Evolutionary conservation across 2,797 vertebrate species (phyloP).

Genomic region (Lepus oiostolus): DNA sequence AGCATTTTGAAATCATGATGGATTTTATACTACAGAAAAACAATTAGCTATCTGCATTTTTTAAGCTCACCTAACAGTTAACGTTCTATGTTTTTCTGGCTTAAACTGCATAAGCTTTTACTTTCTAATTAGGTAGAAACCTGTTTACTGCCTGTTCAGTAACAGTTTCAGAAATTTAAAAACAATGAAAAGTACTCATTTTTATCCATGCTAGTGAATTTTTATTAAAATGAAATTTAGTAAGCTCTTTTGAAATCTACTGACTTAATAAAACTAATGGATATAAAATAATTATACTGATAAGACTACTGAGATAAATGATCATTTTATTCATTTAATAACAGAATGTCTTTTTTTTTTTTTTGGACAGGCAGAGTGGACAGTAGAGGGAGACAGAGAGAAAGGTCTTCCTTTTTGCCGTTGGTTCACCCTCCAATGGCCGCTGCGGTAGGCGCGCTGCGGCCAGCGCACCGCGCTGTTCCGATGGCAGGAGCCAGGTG

Average conservation of each 20-base stretch:
- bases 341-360: not conserved
- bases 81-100: not conserved
- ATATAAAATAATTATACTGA: not conserved
- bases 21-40: slow-evolving; percentile 19
- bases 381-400: too few species aligned
- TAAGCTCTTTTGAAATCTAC: slow-evolving; percentile 5
- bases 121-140: slow-evolving; percentile 32
- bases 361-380: too few species aligned
- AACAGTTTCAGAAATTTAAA: slow-evolving; percentile 7
- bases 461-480: too few species aligned
- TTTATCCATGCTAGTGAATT: slow-evolving; percentile 10
- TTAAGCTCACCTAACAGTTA: slow-evolving; percentile 12
- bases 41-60: not conserved
- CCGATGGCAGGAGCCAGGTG: too few species aligned
- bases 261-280: not conserved
- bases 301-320: not conserved
- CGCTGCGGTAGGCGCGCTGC: too few species aligned
- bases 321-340: not conserved
- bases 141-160: slow-evolving; percentile 29
- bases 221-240: slow-evolving; percentile 4
- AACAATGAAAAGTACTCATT: slow-evolving; percentile 20
- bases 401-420: too few species aligned
- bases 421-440: too few species aligned
- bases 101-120: slow-evolving; percentile 12
- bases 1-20: not conserved